Percentiles rank a stretch among this genome's conserved stretches.
These are phyloP conservation scores for Peromyscus eremicus DNA, from an alignment of 2,797 vertebrate genomes.

Conservation along the genomic window DNA sequence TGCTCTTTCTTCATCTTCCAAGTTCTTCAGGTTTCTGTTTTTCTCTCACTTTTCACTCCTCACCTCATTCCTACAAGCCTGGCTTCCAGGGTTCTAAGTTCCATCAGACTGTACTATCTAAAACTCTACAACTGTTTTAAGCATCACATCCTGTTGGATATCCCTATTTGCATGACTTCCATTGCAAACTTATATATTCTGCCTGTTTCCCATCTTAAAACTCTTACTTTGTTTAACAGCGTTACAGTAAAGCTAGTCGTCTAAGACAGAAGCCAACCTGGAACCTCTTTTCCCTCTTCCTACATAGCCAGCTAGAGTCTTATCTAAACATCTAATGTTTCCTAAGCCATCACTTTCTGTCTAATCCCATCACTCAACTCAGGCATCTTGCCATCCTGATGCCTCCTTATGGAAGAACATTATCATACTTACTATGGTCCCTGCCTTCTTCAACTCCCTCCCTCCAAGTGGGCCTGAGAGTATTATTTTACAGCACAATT, in stretches of 20 bases:
- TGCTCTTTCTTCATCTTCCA: not conserved
- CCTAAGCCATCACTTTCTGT: not conserved
- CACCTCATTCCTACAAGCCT: conserved; percentile 6
- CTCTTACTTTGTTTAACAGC: not conserved
- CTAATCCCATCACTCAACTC: not conserved
- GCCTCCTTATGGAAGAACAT: not conserved
- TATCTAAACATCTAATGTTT: not conserved
- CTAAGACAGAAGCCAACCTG: conserved; percentile 10
- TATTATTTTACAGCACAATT: not conserved
- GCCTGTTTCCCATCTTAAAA: not conserved
- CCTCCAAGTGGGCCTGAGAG: not conserved
- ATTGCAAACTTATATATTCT: not conserved
- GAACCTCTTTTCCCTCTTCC: not conserved
- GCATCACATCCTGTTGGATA: not conserved
- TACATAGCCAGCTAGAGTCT: not conserved
- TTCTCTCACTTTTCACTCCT: conserved; percentile 19
- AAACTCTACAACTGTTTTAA: conserved; percentile 21
- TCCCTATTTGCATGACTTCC: not conserved
- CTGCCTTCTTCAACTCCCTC: not conserved
- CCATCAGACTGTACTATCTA: not conserved
- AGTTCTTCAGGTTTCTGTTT: not conserved
- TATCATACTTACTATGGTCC: not conserved
- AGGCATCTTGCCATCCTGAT: not conserved
- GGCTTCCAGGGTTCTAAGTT: not conserved
- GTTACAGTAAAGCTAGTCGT: not conserved